Evolutionary conservation across 2,888 invertebrate species (phyloP).

Genomic region (Protophormia terraenovae): DNA sequence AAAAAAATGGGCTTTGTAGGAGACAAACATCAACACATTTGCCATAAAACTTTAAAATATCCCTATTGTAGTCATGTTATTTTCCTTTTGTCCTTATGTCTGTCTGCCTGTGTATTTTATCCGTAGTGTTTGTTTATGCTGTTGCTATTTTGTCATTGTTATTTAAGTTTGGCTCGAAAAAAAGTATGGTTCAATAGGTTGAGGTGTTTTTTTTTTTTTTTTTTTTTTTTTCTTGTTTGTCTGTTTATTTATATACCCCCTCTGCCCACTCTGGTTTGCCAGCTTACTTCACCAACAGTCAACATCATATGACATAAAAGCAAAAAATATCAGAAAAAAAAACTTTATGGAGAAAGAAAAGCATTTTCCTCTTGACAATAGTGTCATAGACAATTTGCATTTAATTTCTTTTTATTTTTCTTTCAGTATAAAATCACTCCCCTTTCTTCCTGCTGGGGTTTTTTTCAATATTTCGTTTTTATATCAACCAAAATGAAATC

Average conservation of each 20-base stretch:
- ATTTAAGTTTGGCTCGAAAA: too few relatives aligned
- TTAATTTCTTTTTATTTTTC: conserved; percentile 12
- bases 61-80: too few relatives aligned
- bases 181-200: conserved; percentile 48
- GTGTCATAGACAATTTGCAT: conserved; percentile 65
- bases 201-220: conserved; percentile 29
- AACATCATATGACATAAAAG: neutral
- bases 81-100: neutral
- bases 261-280: too few relatives aligned
- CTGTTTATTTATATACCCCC: too few relatives aligned
- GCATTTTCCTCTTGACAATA: conserved; percentile 55
- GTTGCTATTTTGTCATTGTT: conserved; percentile 8
- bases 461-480: too few relatives aligned
- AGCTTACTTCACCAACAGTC: neutral
- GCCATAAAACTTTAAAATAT: too few relatives aligned
- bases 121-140: neutral
- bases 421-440: too few relatives aligned
- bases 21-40: too few relatives aligned
- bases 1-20: too few relatives aligned
- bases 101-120: neutral
- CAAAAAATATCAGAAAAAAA: conserved; percentile 1
- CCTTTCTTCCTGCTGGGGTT: neutral
- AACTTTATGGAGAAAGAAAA: conserved; percentile 24
- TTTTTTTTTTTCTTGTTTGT: too few relatives aligned
- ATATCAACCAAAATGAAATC: too few relatives aligned